A percentile compares a stretch with the other conserved stretches of the same genome.
These are phyloP conservation scores for Megaceryle maxima DNA, from an alignment of 2,113 vertebrate species.

Conservation along the genomic window DNA sequence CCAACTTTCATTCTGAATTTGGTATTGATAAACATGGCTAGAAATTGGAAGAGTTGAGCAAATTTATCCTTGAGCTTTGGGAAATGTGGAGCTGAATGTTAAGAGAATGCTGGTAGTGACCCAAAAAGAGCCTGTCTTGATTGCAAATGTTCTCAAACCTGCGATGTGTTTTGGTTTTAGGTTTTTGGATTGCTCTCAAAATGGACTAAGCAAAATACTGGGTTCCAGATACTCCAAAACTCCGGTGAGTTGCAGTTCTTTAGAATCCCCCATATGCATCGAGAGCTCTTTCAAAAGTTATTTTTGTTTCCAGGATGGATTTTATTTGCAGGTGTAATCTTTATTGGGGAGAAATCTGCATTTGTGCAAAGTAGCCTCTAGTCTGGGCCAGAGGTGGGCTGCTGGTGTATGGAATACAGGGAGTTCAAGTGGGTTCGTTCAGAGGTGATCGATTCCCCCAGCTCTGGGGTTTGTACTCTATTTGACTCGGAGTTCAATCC, in stretches of 20 bases:
- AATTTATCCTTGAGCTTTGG: neutral
- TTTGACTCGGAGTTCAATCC: neutral
- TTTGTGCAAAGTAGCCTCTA: neutral
- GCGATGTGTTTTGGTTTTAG: neutral
- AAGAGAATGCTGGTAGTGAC: neutral
- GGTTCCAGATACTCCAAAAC: neutral
- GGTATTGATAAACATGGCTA: neutral
- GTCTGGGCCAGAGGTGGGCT: neutral
- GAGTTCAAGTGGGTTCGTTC: neutral
- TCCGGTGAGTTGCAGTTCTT: neutral
- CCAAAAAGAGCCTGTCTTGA: neutral
- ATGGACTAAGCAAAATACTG: neutral
- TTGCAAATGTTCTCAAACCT: neutral
- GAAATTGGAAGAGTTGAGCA: neutral
- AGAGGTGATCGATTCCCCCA: neutral
- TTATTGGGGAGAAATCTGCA: neutral
- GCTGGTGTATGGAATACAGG: rapidly evolving
- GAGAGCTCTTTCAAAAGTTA: neutral
- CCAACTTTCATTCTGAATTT: neutral
- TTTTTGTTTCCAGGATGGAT: neutral
- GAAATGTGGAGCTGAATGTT: rapidly evolving
- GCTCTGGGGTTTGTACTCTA: neutral
- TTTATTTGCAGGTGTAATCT: neutral
- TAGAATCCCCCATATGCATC: rapidly evolving
- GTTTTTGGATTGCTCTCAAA: neutral